These are phyloP conservation scores for Bovichtus diacanthus DNA, from an alignment of 2,797 vertebrate species.

Conservation along the genomic window DNA sequence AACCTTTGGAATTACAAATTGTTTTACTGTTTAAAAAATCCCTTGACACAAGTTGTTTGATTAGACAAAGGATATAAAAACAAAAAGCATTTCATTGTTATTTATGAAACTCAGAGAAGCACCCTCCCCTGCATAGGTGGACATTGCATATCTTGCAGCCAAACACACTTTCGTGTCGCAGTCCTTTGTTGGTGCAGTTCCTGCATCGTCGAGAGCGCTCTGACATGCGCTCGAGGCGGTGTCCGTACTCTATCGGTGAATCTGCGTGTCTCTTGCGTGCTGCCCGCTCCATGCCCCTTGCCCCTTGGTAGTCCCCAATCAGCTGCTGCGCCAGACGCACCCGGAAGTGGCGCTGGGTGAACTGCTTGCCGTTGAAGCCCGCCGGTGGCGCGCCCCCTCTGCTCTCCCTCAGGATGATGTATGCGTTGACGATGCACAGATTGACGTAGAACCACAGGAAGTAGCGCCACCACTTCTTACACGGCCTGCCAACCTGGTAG, in stretches of 20 bases:
- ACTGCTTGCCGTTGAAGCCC: constrained; percentile 87
- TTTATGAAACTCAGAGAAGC: constrained; percentile 91
- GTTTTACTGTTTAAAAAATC: constrained; percentile 72
- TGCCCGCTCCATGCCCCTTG: constrained; percentile 88
- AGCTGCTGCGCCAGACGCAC: constrained; percentile 88
- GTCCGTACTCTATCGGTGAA: constrained; percentile 88
- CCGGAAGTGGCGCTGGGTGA: constrained; percentile 88
- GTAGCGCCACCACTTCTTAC: constrained; percentile 91
- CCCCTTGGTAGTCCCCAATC: constrained; percentile 89
- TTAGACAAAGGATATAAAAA: constrained; percentile 79
- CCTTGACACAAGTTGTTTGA: constrained; percentile 72
- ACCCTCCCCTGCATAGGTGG: constrained; percentile 88
- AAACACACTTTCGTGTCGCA: constrained; percentile 88
- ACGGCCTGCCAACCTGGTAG: constrained; percentile 88
- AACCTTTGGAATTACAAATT: constrained; percentile 86
- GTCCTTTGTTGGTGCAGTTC: constrained; percentile 90
- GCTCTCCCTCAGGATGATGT: constrained; percentile 86
- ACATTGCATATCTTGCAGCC: constrained; percentile 91
- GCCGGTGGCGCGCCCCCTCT: constrained; percentile 80
- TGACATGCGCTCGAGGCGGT: constrained; percentile 89
- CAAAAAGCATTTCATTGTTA: constrained; percentile 70
- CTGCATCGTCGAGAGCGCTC: constrained; percentile 88
- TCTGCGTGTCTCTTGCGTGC: constrained; percentile 87
- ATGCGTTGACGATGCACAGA: constrained; percentile 88
- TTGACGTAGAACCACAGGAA: constrained; percentile 91